Evolutionary conservation across 64 coral and sea anemone genomes (phyloP).

Genomic region (Porites australiensis): DNA sequence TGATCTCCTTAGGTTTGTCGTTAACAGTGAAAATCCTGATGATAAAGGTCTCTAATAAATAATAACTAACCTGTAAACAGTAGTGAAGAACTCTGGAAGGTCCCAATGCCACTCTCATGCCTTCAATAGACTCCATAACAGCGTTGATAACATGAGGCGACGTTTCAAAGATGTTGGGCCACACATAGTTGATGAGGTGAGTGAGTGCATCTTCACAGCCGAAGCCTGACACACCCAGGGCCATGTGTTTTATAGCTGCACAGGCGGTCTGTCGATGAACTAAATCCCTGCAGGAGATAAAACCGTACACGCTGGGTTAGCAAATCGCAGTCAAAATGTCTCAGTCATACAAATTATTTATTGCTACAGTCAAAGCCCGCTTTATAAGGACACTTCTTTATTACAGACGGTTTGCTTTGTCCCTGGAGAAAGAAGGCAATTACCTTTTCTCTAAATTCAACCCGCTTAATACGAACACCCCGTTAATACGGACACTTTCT

Average conservation of each 20-base stretch:
- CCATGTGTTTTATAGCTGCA: constrained; percentile 98
- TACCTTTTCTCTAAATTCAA: too few relatives aligned
- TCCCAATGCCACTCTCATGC: constrained; percentile 92
- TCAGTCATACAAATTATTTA: too few relatives aligned
- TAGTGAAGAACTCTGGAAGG: constrained; percentile 91
- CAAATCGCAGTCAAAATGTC: too few relatives aligned
- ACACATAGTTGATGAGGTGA: constrained; percentile 96
- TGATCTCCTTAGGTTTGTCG: too few relatives aligned
- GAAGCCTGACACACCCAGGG: constrained; percentile 95
- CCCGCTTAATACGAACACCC: too few relatives aligned
- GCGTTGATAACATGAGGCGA: constrained; percentile 99
- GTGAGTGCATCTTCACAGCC: constrained; percentile 98
- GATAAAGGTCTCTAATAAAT: neutral
- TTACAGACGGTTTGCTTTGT: too few relatives aligned
- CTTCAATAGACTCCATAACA: constrained; percentile 95
- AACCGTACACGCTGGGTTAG: neutral
- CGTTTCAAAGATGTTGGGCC: constrained; percentile 99
- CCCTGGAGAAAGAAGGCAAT: too few relatives aligned
- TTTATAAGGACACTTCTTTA: too few relatives aligned
- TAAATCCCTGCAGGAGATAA: constrained; percentile 69
- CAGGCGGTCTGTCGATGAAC: constrained; percentile 98
- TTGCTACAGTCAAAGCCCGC: too few relatives aligned
- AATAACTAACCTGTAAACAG: constrained; percentile 89
- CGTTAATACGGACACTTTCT: too few relatives aligned
- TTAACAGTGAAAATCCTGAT: too few relatives aligned